Evolutionary conservation across 2,888 invertebrate genomes (phyloP).

Genomic region (Hydrotaea diabolus): DNA sequence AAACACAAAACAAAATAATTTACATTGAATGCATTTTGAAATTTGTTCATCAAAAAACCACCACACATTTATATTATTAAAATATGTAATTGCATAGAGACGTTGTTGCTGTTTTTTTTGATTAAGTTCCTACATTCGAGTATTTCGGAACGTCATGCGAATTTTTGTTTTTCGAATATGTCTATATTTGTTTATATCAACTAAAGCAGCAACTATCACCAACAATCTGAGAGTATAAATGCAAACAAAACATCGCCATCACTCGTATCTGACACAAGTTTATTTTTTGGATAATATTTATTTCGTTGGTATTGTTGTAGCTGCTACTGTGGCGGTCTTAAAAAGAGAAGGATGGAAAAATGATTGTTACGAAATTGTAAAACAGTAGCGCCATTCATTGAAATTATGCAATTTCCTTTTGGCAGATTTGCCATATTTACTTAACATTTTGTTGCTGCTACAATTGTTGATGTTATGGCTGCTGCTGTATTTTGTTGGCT

Average conservation of each 20-base stretch:
- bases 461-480: slow-evolving; percentile 33
- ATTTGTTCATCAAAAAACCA: slow-evolving; percentile 17
- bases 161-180: slow-evolving; percentile 1
- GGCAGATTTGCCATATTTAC: slow-evolving; percentile 48
- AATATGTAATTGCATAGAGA: slow-evolving; percentile 34
- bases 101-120: not conserved
- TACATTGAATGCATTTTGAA: slow-evolving; percentile 32
- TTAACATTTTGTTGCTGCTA: slow-evolving; percentile 20
- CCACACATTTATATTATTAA: not conserved
- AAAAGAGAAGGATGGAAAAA: too few relatives aligned
- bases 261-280: slow-evolving; percentile 1
- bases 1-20: not conserved
- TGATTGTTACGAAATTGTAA: slow-evolving; percentile 59
- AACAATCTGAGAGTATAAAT: not conserved
- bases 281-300: slow-evolving; percentile 6
- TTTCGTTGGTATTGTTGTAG: not conserved
- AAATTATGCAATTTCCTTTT: slow-evolving; percentile 67
- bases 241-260: not conserved
- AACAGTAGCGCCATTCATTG: slow-evolving; percentile 63
- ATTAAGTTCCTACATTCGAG: slow-evolving; percentile 8
- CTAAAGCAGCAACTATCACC: not conserved
- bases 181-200: slow-evolving; percentile 28
- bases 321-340: too few relatives aligned
- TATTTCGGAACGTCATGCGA: not conserved
- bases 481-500: not conserved